A percentile compares a stretch with the other conserved stretches of the same genome.
Evolutionary conservation across 2,113 vertebrate genomes (phyloP).

Genomic region (Copsychus sechellarum): DNA sequence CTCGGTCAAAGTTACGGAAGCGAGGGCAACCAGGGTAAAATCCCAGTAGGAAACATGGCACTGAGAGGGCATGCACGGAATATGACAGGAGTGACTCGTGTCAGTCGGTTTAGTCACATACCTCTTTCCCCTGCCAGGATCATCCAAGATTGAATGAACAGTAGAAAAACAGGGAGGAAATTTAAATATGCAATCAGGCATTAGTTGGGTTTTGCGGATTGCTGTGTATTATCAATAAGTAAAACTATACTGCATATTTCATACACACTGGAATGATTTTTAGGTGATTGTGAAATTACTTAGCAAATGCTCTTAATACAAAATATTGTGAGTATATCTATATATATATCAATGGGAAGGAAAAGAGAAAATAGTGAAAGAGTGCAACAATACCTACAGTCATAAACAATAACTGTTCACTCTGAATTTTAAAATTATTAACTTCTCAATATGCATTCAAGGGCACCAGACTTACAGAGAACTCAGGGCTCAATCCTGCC

Average conservation of each 20-base stretch:
- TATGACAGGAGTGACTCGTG: constrained; percentile 81
- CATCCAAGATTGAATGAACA: constrained; percentile 89
- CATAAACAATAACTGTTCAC: constrained; percentile 40
- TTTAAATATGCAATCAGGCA: constrained; percentile 86
- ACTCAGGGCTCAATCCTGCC: neutral
- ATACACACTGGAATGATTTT: constrained; percentile 58
- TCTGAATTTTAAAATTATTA: constrained; percentile 25
- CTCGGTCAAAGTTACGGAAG: constrained; percentile 78
- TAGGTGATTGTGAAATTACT: constrained; percentile 60
- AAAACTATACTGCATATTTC: constrained; percentile 59
- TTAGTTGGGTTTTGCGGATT: constrained; percentile 76
- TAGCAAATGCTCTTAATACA: constrained; percentile 9
- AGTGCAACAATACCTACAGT: constrained; percentile 30
- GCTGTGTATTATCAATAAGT: constrained; percentile 69
- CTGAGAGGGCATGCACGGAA: constrained; percentile 88
- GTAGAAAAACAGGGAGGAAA: constrained; percentile 92
- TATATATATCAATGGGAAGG: constrained; percentile 13
- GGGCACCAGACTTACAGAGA: neutral
- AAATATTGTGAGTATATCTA: constrained; percentile 23
- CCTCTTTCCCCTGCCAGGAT: constrained; percentile 96
- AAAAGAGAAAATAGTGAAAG: constrained; percentile 55
- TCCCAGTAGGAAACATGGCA: constrained; percentile 80
- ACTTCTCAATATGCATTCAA: neutral
- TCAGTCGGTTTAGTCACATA: constrained; percentile 88
- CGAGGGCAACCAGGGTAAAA: constrained; percentile 75